phyloP scores from a whole-genome alignment of 1,140 invertebrate species.

The Drosophila subpulchrella region DNA sequence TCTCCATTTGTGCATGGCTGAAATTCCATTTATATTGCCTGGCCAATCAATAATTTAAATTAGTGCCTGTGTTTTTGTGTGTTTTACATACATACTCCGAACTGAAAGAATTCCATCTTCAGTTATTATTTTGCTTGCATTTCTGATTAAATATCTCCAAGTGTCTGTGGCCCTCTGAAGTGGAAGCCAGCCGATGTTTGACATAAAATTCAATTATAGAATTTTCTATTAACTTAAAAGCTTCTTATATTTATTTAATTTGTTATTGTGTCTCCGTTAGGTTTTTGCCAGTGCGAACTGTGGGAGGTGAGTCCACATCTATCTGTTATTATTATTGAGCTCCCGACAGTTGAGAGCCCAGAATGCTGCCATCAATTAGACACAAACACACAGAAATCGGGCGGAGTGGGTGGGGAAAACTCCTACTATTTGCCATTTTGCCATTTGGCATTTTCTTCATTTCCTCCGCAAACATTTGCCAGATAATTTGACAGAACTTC shows the following conservation, averaged over 20 bases:
- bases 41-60: slow-evolving; percentile 43
- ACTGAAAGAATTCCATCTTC: slow-evolving; percentile 17
- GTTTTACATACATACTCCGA: neutral
- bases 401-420: neutral
- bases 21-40: slow-evolving; percentile 22
- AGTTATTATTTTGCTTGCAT: slow-evolving; percentile 44
- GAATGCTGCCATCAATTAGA: slow-evolving; percentile 70
- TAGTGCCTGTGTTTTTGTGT: neutral
- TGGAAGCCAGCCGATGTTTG: slow-evolving; percentile 24
- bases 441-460: slow-evolving; percentile 16
- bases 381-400: slow-evolving; percentile 27
- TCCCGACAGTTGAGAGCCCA: slow-evolving; percentile 8
- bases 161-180: slow-evolving; percentile 9
- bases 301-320: slow-evolving; percentile 14
- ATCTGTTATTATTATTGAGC: slow-evolving; percentile 41
- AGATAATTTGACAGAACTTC: slow-evolving; percentile 34
- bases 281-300: neutral
- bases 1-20: neutral
- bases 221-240: slow-evolving; percentile 80
- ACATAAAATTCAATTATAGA: slow-evolving; percentile 76
- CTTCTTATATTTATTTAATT: slow-evolving; percentile 83
- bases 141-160: slow-evolving; percentile 43
- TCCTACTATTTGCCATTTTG: slow-evolving; percentile 13
- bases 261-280: slow-evolving; percentile 63
- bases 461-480: slow-evolving; percentile 42